Percentiles rank a stretch among this genome's conserved stretches.
These are phyloP conservation scores for Aix galericulata DNA, from an alignment of 2,113 vertebrate species.

Conservation along the genomic window DNA sequence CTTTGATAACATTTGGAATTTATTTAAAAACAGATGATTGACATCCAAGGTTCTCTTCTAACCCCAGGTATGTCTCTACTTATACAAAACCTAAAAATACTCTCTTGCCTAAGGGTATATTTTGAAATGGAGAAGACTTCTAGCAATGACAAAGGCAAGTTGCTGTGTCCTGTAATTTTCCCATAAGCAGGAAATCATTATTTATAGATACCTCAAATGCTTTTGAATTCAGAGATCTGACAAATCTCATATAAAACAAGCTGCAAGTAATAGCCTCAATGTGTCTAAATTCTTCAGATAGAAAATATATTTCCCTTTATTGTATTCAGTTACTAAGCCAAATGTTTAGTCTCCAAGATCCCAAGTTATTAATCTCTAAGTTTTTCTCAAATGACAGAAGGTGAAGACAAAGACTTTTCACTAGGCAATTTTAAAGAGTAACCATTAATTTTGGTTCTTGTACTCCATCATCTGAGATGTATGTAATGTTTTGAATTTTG, in stretches of 20 bases:
- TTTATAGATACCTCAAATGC: constrained; percentile 1
- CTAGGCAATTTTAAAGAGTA: neutral
- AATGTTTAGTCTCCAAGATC: neutral
- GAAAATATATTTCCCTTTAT: neutral
- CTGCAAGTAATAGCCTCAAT: neutral
- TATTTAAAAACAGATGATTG: neutral
- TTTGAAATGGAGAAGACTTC: neutral
- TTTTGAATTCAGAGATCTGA: neutral
- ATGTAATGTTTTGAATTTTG: neutral
- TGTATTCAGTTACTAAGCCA: neutral
- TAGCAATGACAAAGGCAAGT: neutral
- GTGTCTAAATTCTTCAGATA: neutral
- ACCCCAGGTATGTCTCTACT: neutral
- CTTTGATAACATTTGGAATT: neutral
- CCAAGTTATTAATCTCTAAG: neutral
- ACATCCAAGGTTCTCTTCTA: neutral
- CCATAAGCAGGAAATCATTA: neutral
- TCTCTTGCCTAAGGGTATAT: neutral
- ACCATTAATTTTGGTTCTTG: neutral
- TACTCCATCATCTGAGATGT: neutral
- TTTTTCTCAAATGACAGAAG: neutral
- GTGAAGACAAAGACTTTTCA: neutral
- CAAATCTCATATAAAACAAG: neutral
- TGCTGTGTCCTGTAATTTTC: neutral
- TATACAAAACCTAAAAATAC: neutral